Base-by-base conservation (phyloP, 1,140 invertebrate genomes). In the Ips typographus region DNA sequence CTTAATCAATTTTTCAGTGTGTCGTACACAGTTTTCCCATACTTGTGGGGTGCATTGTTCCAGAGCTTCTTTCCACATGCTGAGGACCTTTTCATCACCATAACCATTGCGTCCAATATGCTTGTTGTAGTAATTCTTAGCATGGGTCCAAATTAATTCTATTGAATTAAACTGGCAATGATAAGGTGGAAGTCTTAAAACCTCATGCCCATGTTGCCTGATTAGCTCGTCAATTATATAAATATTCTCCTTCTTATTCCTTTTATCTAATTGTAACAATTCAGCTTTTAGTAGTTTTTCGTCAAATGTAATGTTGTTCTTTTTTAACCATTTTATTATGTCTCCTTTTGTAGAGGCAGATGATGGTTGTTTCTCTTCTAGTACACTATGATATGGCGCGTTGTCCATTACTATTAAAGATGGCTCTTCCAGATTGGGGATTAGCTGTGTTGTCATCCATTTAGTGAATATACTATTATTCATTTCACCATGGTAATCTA, bases 401-500 rank as follows among this genome's bases (percentile, higher is more conserved):
- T 71, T 71, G 22, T 71, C 62, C n/a, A 71, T 66, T 37, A 71
- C 38, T 37, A 57, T 7, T 65, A 70, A 49, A 2, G 38, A 40
- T 2, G 67, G 72, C 42, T 63, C 56, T 36, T 68, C 71, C n/a
- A 76, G 62, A 47, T 75, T 76, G 5, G 63, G 69, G n/a, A 75
- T 7, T 22, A 75, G 44, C 39, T 75, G 67, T 55, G 72, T 64
- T 41, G 65, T 42, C n/a, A 76, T 38, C 75, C 76, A 78, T 49
- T 74, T 72, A n/a, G 58, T 56, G 63, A 73, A 77, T 39, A 73
- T 75, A n/a, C 60, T 56, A 41, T 65, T 55, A 59, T 77, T 62
- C 76, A 78, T 74, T 22, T 75, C 68, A 36, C 73, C 71, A 53
- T 74, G 73, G 39, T 74, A 72, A 64, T 76, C 74, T 22, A 70